A percentile compares a stretch with the other conserved stretches of the same genome.
Conservation (phyloP, 1,140 invertebrate species). For the Drosophila nikananu region DNA sequence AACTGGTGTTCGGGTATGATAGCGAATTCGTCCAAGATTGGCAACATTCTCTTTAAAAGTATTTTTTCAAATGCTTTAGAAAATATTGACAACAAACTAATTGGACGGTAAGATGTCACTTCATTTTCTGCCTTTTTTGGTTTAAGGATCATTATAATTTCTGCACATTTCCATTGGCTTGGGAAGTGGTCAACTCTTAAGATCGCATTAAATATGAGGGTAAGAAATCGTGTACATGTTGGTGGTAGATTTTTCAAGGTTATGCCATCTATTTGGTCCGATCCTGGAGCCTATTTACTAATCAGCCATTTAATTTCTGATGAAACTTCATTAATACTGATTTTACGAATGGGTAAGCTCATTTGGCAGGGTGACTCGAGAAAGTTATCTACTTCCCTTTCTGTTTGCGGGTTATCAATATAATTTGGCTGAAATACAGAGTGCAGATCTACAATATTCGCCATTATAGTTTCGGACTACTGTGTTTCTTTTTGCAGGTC, state of each 20-base stretch:
- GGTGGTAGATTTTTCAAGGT: neutral
- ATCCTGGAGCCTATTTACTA: neutral
- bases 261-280: neutral
- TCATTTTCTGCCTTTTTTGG: neutral
- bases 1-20: neutral
- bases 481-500: neutral
- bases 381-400: neutral
- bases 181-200: no score
- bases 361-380: neutral
- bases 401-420: neutral
- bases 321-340: neutral
- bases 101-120: neutral
- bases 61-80: neutral
- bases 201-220: no score
- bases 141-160: neutral
- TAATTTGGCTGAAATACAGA: neutral
- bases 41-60: no score
- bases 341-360: neutral
- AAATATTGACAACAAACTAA: neutral
- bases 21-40: neutral
- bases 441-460: neutral
- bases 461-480: neutral
- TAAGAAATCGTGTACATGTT: neutral
- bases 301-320: neutral
- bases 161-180: neutral